These are phyloP conservation scores for Alosa sapidissima DNA, from an alignment of 2,797 vertebrate genomes.

Conservation along the genomic window DNA sequence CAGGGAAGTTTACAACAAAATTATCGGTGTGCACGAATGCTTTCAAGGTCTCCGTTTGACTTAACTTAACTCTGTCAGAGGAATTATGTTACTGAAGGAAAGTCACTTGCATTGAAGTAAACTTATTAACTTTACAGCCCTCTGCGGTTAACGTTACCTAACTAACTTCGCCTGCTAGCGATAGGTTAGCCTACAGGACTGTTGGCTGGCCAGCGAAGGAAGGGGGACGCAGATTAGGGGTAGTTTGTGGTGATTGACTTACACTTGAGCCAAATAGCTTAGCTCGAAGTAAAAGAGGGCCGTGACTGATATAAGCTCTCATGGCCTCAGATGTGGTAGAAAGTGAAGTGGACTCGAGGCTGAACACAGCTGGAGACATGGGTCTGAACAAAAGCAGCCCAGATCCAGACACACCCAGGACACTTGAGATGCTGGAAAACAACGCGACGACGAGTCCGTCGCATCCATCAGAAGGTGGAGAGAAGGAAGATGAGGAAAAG, in stretches of 20 bases:
- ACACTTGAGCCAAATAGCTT: neutral
- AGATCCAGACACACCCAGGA: conserved; percentile 69
- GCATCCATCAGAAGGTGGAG: conserved; percentile 61
- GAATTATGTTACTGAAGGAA: conserved; percentile 12
- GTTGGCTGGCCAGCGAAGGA: conserved; percentile 6
- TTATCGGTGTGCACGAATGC: neutral
- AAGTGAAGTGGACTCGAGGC: conserved; percentile 60
- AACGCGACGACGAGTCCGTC: conserved; percentile 56
- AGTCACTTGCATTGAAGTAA: neutral
- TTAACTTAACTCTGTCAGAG: neutral
- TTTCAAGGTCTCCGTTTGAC: neutral
- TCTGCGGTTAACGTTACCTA: neutral
- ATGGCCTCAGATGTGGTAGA: conserved; percentile 74
- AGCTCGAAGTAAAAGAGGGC: conserved; percentile 30
- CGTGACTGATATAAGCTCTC: conserved; percentile 33
- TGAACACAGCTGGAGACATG: conserved; percentile 52
- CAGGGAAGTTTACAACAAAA: neutral
- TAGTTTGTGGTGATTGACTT: neutral
- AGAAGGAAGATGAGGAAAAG: conserved; percentile 24
- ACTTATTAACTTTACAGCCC: neutral
- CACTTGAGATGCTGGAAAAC: conserved; percentile 51
- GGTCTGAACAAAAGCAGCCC: conserved; percentile 64
- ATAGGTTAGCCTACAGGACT: neutral
- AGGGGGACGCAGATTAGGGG: conserved; percentile 13
- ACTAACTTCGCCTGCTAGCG: neutral